A percentile compares a stretch with the other conserved stretches of the same genome.
These are phyloP conservation scores for Gouania willdenowi DNA, from an alignment of 2,797 vertebrate genomes.

Conservation along the genomic window DNA sequence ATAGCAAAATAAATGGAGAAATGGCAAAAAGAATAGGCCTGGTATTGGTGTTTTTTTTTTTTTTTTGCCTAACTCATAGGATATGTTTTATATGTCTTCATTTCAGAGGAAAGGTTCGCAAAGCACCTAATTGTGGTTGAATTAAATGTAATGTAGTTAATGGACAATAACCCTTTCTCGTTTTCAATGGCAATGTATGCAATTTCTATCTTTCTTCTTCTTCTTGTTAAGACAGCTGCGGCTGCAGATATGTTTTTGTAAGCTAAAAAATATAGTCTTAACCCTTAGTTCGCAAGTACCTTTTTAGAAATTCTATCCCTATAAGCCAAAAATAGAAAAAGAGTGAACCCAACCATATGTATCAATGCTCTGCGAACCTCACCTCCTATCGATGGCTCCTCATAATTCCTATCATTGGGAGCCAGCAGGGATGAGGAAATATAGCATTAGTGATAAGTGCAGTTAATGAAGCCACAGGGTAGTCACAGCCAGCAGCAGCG, in stretches of 20 bases:
- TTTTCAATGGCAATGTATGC: slow-evolving; percentile 12
- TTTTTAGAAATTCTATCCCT: slow-evolving; percentile 30
- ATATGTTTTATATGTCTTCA: slow-evolving; percentile 55
- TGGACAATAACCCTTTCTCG: slow-evolving; percentile 14
- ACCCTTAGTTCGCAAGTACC: slow-evolving; percentile 8
- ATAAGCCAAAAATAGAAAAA: slow-evolving; percentile 33
- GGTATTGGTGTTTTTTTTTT: slow-evolving; percentile 51
- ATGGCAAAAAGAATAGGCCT: slow-evolving; percentile 62
- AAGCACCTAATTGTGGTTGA: slow-evolving; percentile 61
- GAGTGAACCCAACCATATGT: slow-evolving; percentile 40
- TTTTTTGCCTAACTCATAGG: slow-evolving; percentile 51
- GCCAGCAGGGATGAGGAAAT: slow-evolving; percentile 50
- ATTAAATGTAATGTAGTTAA: slow-evolving; percentile 20
- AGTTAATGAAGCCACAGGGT: slow-evolving; percentile 77
- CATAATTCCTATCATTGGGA: slow-evolving; percentile 39
- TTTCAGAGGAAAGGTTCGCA: slow-evolving; percentile 70
- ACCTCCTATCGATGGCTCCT: slow-evolving; percentile 52
- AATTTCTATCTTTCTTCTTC: neutral
- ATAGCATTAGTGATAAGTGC: slow-evolving; percentile 60
- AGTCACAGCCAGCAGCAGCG: slow-evolving; percentile 64
- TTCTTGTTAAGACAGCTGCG: slow-evolving; percentile 16
- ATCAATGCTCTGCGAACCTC: slow-evolving; percentile 70
- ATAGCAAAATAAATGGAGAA: slow-evolving; percentile 61
- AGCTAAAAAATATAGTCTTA: slow-evolving; percentile 22
- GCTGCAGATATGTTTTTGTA: slow-evolving; percentile 17